Conservation (phyloP, 2,113 vertebrate genomes). For the Herpetotheres cachinnans region DNA sequence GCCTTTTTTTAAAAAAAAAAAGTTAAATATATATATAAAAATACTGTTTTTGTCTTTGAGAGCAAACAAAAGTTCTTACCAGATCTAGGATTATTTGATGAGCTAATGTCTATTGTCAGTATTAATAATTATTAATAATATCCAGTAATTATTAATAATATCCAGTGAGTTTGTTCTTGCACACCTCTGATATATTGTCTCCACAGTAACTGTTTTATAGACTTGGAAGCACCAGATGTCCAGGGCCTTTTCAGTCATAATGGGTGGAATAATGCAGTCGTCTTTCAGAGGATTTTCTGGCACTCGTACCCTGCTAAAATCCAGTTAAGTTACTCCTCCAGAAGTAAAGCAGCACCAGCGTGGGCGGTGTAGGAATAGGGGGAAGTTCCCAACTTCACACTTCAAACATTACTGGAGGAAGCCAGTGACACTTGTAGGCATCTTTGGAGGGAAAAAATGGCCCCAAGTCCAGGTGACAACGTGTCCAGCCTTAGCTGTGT, state of each 20-base stretch:
- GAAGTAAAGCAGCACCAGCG: background rate
- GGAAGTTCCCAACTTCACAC: background rate
- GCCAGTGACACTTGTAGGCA: background rate
- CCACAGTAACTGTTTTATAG: background rate
- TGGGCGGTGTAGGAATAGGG: background rate
- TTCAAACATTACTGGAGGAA: background rate
- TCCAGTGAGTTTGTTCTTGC: background rate
- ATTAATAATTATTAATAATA: background rate
- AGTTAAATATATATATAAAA: background rate
- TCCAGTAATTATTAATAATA: background rate
- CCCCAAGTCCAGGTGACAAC: background rate
- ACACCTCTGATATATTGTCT: background rate
- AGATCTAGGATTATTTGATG: background rate
- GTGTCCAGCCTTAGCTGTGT: background rate
- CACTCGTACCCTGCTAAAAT: background rate
- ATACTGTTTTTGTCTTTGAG: background rate
- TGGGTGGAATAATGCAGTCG: background rate
- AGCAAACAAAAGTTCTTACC: background rate
- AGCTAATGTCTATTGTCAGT: background rate
- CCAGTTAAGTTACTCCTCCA: background rate
- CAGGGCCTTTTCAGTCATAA: background rate
- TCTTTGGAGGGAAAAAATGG: background rate
- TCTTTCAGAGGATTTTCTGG: background rate
- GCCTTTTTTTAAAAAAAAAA: background rate
- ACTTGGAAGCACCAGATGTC: background rate